Evolutionary conservation across 2,797 vertebrate genomes (phyloP).

Genomic region (Crypturellus tataupa): DNA sequence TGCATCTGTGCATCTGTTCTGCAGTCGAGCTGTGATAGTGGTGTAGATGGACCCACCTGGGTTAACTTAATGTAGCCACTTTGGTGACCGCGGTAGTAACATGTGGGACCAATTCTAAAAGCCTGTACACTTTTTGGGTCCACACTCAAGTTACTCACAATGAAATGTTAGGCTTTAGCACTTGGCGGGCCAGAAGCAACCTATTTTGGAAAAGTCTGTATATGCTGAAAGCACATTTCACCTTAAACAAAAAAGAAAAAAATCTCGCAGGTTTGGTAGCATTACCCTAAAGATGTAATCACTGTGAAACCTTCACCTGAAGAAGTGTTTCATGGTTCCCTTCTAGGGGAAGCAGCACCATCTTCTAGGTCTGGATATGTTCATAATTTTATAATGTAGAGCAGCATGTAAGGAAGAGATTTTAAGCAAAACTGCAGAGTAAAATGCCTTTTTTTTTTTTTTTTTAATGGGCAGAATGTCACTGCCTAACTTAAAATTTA

Average conservation of each 20-base stretch:
- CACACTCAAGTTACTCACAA: background rate
- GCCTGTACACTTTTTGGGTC: background rate
- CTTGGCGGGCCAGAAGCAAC: background rate
- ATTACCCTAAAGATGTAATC: background rate
- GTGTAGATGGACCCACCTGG: background rate
- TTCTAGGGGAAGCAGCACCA: background rate
- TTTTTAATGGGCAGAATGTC: background rate
- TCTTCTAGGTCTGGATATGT: background rate
- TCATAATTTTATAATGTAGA: background rate
- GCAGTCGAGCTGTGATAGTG: background rate
- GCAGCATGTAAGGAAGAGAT: background rate
- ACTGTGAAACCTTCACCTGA: background rate
- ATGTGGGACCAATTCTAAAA: background rate
- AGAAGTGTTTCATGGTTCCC: background rate
- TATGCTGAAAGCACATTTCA: background rate
- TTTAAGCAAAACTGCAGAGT: background rate
- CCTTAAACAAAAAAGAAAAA: background rate
- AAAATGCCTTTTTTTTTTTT: background rate
- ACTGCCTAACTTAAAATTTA: background rate
- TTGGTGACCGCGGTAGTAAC: background rate
- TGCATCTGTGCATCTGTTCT: background rate
- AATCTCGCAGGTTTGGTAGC: background rate
- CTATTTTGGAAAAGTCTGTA: background rate
- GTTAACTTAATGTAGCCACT: background rate
- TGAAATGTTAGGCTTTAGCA: background rate